Base-by-base conservation (phyloP, 2,888 invertebrate species). In the Rhamphomyia laevipes region DNA sequence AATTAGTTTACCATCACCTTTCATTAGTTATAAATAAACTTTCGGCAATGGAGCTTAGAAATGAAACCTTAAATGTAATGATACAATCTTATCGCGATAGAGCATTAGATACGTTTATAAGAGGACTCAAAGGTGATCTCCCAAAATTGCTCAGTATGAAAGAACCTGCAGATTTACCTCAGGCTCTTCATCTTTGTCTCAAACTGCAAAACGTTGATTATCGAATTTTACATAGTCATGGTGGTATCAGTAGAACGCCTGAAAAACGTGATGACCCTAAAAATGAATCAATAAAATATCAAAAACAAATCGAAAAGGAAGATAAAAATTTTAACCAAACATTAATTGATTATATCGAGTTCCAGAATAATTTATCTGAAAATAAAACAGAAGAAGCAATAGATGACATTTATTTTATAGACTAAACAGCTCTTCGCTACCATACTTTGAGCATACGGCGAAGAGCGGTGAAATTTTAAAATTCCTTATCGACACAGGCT, bases 101-200 rank as follows among this genome's bases (percentile, higher is more conserved):
- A n/a, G 49, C 54, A 5, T 38, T 53, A 0, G 51, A 51, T 18
- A 53, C 51, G 7, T 53, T 50, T 27, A 48, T 51, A 16, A 47
- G 53, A 30, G 50, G 49, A 23, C 18, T 52, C 18, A 50, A 46
- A 37, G 45, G 49, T n/a, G 52, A 56, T 43, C 37, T 56, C 16
- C 53, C 54, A 15, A 37, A 47, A 23, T 43, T 56, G 17, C 48
- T 55, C 13, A 53, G 54, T 6, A 57, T 57, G 27, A 50, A 50
- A 7, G 55, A 58, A 48, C 56, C 53, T 16, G 45, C 31, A 11
- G 54, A 57, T 30, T 49, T 58, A 4, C 55, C 55, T 33, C 52
- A 56, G 38, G 56, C 55, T 12, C 40, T 55, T 2, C 50, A 54
- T 27, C 42, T 54, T 9, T 52, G 53, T 21, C 38, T 57, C 6